Percentiles rank a stretch among this genome's conserved stretches.
phyloP scores from a whole-genome alignment of 1,140 invertebrate genomes.

The Hormaphis cornu region DNA sequence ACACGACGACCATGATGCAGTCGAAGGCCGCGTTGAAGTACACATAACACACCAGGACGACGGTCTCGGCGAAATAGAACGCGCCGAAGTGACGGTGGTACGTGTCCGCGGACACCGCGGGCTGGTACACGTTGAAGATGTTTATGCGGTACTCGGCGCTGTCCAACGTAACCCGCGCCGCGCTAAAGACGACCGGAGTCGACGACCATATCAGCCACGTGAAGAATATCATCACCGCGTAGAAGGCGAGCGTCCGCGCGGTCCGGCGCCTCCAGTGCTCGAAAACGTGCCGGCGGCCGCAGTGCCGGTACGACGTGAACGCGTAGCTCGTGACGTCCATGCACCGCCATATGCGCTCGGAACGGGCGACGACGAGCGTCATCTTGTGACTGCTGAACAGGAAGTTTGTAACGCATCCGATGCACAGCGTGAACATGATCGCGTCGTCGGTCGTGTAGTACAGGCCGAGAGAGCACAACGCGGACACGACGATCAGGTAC shows the following conservation, averaged over 20 bases:
- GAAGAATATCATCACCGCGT: no score
- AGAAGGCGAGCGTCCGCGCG: neutral
- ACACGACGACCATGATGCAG: neutral
- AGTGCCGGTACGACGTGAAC: neutral
- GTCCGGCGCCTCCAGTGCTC: neutral
- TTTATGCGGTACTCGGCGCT: neutral
- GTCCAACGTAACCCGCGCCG: neutral
- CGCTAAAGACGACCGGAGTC: neutral
- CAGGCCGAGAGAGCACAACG: neutral
- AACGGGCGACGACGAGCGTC: neutral
- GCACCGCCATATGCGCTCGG: neutral
- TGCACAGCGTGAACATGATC: neutral
- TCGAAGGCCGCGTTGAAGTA: neutral
- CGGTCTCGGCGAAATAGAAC: neutral
- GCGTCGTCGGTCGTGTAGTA: neutral
- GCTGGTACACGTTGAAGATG: neutral
- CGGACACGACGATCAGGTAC: neutral
- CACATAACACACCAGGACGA: neutral
- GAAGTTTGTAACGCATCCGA: neutral
- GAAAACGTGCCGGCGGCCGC: neutral
- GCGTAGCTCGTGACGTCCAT: neutral
- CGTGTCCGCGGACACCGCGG: neutral
- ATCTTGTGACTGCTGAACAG: neutral
- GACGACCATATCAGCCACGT: neutral
- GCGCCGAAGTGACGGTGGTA: neutral